Conservation (phyloP, 2,113 vertebrate genomes). For the Eurypyga helias region DNA sequence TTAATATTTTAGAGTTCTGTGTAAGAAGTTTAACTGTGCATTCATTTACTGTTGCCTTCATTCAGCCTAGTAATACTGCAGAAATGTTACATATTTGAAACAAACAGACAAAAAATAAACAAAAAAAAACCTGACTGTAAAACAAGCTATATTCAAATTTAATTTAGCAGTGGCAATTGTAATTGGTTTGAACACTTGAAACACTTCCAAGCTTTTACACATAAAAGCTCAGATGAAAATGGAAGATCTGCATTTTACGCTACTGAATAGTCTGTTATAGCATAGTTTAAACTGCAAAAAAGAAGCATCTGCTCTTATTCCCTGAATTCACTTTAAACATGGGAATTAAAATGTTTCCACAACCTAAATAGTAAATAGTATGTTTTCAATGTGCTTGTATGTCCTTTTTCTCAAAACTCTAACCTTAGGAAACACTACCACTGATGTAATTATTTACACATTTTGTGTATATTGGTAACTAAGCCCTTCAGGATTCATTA, state of each 20-base stretch:
- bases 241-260: not conserved
- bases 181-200: conserved; percentile 40
- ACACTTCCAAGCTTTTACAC: not conserved
- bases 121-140: not conserved
- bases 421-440: not conserved
- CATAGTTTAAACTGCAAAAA: not conserved
- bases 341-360: conserved; percentile 29
- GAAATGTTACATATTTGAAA: not conserved
- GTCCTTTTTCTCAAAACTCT: not conserved
- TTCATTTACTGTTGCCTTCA: not conserved
- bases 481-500: not conserved
- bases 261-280: not conserved
- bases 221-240: not conserved
- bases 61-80: not conserved
- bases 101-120: not conserved
- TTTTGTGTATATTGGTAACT: not conserved
- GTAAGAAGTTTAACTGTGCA: not conserved
- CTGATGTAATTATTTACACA: not conserved
- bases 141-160: conserved; percentile 20
- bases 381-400: not conserved
- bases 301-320: not conserved
- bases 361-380: conserved; percentile 2
- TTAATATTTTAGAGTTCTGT: not conserved
- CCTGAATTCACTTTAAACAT: not conserved
- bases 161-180: not conserved